Percentiles rank a stretch among this genome's conserved stretches.
Evolutionary conservation across 2,113 vertebrate genomes (phyloP).

Genomic region (Paradoxurus hermaphroditus): DNA sequence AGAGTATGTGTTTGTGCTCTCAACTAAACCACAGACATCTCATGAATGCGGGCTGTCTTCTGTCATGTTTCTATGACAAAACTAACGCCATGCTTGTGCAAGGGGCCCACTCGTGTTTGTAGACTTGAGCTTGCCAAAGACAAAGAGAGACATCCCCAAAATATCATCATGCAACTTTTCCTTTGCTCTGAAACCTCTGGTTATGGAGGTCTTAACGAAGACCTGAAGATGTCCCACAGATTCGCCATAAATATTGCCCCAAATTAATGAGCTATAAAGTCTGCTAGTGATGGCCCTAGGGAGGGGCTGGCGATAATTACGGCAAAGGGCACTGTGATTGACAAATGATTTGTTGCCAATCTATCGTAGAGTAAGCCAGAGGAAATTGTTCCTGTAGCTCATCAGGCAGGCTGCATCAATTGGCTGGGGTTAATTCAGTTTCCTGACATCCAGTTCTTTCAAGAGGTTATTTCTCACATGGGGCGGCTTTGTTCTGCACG

Average conservation of each 20-base stretch:
- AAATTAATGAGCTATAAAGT: neutral
- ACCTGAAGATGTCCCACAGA: neutral
- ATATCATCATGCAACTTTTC: neutral
- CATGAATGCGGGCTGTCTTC: neutral
- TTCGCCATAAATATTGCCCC: neutral
- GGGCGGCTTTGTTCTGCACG: neutral
- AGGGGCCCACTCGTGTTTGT: neutral
- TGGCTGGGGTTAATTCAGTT: neutral
- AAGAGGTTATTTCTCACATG: neutral
- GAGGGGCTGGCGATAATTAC: neutral
- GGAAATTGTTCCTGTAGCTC: neutral
- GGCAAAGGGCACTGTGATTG: neutral
- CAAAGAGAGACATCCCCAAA: neutral
- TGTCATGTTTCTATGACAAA: neutral
- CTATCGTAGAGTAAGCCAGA: neutral
- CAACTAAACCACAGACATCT: neutral
- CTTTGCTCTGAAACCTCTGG: neutral
- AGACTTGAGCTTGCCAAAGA: neutral
- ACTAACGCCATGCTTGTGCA: neutral
- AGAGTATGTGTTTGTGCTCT: neutral
- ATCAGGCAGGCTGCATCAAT: neutral
- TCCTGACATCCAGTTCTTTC: neutral
- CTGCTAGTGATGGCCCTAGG: neutral
- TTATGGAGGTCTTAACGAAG: neutral
- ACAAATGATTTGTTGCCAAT: neutral